Percentiles rank a stretch among this genome's conserved stretches.
Conservation (phyloP, 2,797 vertebrate genomes). For the Chrysocyon brachyurus region DNA sequence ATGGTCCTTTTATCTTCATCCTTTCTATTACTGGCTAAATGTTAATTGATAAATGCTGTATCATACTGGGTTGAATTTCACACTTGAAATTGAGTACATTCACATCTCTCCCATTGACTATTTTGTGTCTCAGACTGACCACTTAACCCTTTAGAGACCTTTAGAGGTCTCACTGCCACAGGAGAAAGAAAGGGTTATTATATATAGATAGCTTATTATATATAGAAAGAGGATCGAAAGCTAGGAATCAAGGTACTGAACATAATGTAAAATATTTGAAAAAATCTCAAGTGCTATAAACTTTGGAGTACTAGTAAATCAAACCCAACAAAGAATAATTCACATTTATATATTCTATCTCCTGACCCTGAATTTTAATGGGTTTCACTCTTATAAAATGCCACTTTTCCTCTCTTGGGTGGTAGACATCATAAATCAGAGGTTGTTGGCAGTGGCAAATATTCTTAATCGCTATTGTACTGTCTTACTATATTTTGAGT, state of each 20-base stretch:
- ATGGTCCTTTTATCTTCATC: not conserved
- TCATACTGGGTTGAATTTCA: not conserved
- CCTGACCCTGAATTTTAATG: not conserved
- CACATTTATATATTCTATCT: not conserved
- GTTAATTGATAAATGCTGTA: not conserved
- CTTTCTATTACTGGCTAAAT: not conserved
- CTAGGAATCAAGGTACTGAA: not conserved
- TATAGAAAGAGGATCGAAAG: not conserved
- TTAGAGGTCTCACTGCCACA: not conserved
- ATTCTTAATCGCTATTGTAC: not conserved
- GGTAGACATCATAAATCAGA: not conserved
- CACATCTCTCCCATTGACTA: not conserved
- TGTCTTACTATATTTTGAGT: not conserved
- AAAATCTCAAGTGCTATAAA: not conserved
- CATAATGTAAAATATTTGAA: not conserved
- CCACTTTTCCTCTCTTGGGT: not conserved
- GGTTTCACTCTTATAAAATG: not conserved
- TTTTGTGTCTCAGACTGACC: not conserved
- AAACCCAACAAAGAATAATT: not conserved
- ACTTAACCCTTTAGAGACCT: too few relatives aligned
- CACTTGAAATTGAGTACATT: not conserved
- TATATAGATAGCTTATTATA: too few relatives aligned
- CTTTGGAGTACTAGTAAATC: not conserved
- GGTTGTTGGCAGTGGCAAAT: not conserved
- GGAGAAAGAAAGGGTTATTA: too few relatives aligned